These are phyloP conservation scores for Papilio xuthus DNA, from an alignment of 1,140 invertebrate genomes.

Conservation along the genomic window DNA sequence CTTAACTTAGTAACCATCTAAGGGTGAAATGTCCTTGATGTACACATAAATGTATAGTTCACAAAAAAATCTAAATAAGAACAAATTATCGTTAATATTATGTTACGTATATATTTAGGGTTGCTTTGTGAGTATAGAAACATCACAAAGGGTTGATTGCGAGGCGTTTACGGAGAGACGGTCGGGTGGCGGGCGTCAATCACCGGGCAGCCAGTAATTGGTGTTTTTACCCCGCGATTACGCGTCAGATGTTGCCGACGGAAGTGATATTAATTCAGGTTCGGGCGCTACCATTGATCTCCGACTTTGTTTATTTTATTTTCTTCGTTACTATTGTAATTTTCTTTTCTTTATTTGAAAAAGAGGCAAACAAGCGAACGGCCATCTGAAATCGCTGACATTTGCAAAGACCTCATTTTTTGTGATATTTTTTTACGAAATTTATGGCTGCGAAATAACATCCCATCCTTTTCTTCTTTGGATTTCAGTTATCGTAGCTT, in stretches of 20 bases:
- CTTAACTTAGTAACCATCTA: no score
- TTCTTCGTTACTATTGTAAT: no score
- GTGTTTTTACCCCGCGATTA: slow-evolving; percentile 51
- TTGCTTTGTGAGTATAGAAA: slow-evolving; percentile 31
- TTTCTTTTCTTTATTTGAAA: no score
- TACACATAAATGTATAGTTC: not conserved
- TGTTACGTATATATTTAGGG: slow-evolving; percentile 20
- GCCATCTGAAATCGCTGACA: no score
- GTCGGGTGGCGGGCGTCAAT: slow-evolving; percentile 41
- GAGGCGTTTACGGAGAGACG: slow-evolving; percentile 37
- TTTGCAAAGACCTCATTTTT: no score
- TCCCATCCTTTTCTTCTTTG: no score
- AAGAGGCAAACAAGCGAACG: no score
- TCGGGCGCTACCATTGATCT: slow-evolving; percentile 8
- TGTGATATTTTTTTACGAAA: no score
- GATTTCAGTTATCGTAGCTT: no score
- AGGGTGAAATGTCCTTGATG: no score
- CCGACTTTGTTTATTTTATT: not conserved
- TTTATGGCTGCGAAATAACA: no score
- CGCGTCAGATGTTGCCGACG: slow-evolving; percentile 46
- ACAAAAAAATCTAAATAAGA: not conserved
- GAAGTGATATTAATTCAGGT: slow-evolving; percentile 43
- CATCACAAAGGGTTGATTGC: slow-evolving; percentile 32
- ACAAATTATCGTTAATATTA: not conserved
- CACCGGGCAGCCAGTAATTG: slow-evolving; percentile 47